These are phyloP conservation scores for Oreohelix idahoensis DNA, from an alignment of 1,140 invertebrate genomes.

Conservation along the genomic window DNA sequence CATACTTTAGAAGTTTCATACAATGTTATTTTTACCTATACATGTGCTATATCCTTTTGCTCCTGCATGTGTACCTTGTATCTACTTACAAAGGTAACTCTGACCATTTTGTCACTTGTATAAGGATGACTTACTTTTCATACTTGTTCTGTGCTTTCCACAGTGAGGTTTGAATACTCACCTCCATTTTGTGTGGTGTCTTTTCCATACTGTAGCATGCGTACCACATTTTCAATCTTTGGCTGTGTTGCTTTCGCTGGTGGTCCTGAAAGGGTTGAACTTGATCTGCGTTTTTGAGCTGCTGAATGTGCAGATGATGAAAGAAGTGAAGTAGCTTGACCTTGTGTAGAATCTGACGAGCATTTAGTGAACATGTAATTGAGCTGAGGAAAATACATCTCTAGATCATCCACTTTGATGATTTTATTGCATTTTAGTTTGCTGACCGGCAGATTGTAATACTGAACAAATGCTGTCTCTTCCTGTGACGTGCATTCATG, in stretches of 20 bases:
- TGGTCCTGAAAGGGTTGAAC: not conserved
- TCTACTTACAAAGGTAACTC: too few relatives aligned
- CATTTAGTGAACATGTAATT: slow-evolving; percentile 61
- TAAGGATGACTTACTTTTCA: too few relatives aligned
- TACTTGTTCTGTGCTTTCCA: too few relatives aligned
- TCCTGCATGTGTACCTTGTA: too few relatives aligned
- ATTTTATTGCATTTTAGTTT: slow-evolving; percentile 69
- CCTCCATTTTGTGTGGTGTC: not conserved
- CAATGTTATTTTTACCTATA: too few relatives aligned
- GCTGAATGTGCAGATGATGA: not conserved
- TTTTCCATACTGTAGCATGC: not conserved
- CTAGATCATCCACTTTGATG: slow-evolving; percentile 62
- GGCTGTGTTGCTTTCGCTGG: not conserved
- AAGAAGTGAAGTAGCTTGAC: not conserved
- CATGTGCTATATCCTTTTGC: too few relatives aligned
- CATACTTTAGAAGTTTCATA: too few relatives aligned
- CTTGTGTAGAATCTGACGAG: not conserved
- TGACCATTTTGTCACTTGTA: too few relatives aligned
- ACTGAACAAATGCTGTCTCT: slow-evolving; percentile 68
- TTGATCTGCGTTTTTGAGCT: not conserved
- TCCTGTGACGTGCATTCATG: slow-evolving; percentile 62
- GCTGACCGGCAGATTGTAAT: slow-evolving; percentile 66
- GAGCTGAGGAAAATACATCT: slow-evolving; percentile 65
- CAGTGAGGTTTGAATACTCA: not conserved
- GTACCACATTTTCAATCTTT: slow-evolving; percentile 23